Percentiles rank a stretch among this genome's conserved stretches.
Evolutionary conservation across 2,888 invertebrate species (phyloP).

Genomic region (Coelopa pilipes): DNA sequence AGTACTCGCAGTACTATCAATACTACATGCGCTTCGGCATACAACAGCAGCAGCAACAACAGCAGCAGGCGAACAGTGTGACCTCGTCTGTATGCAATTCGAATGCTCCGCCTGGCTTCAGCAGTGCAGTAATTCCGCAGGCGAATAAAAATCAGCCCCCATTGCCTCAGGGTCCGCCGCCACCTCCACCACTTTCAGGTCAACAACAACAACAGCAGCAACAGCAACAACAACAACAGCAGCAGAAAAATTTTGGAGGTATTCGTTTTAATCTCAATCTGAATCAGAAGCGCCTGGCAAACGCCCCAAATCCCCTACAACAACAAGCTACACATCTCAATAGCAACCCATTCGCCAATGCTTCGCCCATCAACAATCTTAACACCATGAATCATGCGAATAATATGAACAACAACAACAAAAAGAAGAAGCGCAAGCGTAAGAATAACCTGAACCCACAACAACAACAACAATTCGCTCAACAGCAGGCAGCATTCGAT

Average conservation of each 20-base stretch:
- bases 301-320: conserved; percentile 61
- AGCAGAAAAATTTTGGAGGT: conserved; percentile 67
- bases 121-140: conserved; percentile 61
- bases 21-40: conserved; percentile 60
- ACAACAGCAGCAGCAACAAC: conserved; percentile 49
- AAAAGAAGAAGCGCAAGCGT: conserved; percentile 81
- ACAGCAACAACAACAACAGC: conserved; percentile 40
- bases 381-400: conserved; percentile 39
- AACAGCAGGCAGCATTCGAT: conserved; percentile 46
- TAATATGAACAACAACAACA: conserved; percentile 55
- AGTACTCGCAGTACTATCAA: conserved; percentile 62
- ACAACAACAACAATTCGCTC: conserved; percentile 59
- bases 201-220: conserved; percentile 42
- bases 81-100: conserved; percentile 56
- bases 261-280: conserved; percentile 71
- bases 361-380: neutral
- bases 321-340: conserved; percentile 44
- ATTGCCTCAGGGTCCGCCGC: conserved; percentile 70
- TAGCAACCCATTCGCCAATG: conserved; percentile 34
- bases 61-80: conserved; percentile 48
- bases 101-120: conserved; percentile 69
- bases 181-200: conserved; percentile 60
- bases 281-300: conserved; percentile 61
- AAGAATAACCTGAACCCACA: conserved; percentile 66
- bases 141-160: conserved; percentile 67